phyloP scores from a whole-genome alignment of 37 sponge, comb jelly and placozoan species.

The Halichondria panicea region DNA sequence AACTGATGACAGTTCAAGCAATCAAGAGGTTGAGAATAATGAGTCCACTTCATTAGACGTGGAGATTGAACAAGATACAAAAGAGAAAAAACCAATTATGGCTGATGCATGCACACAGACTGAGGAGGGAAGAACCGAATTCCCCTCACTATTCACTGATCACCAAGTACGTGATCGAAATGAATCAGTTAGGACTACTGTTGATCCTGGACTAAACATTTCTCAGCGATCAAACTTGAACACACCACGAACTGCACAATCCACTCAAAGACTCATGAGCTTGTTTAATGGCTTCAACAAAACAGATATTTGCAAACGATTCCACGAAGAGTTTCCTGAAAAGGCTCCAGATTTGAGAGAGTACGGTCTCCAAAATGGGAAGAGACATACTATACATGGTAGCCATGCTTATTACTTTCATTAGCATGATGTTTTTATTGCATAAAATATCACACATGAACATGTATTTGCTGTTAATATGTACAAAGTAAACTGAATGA shows the following conservation, averaged over 20 bases:
- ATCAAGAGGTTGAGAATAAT: background rate
- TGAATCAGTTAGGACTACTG: background rate
- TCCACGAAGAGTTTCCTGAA: slow-evolving; percentile 57
- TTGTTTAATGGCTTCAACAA: slow-evolving; percentile 37
- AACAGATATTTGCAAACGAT: slow-evolving; percentile 38
- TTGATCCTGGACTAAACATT: background rate
- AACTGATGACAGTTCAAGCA: background rate
- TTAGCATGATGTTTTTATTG: slow-evolving; percentile 10
- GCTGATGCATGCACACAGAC: background rate
- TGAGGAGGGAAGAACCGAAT: too few relatives aligned
- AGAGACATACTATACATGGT: slow-evolving; percentile 78
- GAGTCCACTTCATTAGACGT: background rate
- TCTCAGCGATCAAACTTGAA: background rate
- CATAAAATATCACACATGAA: too few relatives aligned
- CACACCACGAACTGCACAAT: slow-evolving; percentile 8
- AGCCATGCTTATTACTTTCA: slow-evolving; percentile 79
- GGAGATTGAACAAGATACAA: background rate
- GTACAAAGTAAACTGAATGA: too few relatives aligned
- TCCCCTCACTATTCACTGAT: background rate
- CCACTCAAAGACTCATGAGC: slow-evolving; percentile 6
- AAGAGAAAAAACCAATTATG: background rate
- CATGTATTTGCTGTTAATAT: too few relatives aligned
- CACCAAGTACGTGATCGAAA: background rate
- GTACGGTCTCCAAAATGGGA: slow-evolving; percentile 46
- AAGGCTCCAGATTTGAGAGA: slow-evolving; percentile 75